phyloP scores from a whole-genome alignment of 35 echinoderm and acorn worm species.

The Ophioderma brevispina region DNA sequence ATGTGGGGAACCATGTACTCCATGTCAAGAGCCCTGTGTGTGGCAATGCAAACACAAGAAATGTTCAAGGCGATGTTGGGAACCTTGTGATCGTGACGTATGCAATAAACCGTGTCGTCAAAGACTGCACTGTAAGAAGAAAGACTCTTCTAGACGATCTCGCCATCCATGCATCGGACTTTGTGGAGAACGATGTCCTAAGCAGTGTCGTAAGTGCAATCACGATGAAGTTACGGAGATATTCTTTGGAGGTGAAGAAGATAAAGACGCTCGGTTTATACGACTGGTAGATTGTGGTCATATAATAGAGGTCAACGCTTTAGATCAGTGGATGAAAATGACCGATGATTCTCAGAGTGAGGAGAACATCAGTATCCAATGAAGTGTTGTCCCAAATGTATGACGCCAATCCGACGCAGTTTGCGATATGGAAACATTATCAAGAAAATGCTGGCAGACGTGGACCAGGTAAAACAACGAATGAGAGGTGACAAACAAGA shows the following conservation, averaged over 20 bases:
- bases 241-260: slow-evolving; percentile 77
- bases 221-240: slow-evolving; percentile 47
- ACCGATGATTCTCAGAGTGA: slow-evolving; percentile 9
- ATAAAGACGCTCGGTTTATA: slow-evolving; percentile 56
- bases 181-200: slow-evolving; percentile 84
- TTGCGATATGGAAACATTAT: slow-evolving; percentile 55
- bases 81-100: slow-evolving; percentile 12
- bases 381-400: slow-evolving; percentile 56
- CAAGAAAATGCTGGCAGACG: slow-evolving; percentile 30
- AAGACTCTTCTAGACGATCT: slow-evolving; percentile 37
- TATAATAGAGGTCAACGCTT: slow-evolving; percentile 44
- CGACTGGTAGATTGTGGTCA: slow-evolving; percentile 76
- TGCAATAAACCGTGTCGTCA: slow-evolving; percentile 59
- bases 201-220: slow-evolving; percentile 52
- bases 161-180: slow-evolving; percentile 67
- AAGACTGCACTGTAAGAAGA: slow-evolving; percentile 9
- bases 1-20: background rate
- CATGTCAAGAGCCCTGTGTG: background rate
- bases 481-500: slow-evolving; percentile 24
- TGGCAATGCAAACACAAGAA: slow-evolving; percentile 9
- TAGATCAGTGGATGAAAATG: slow-evolving; percentile 79
- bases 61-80: slow-evolving; percentile 53
- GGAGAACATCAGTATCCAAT: background rate
- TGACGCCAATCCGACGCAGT: slow-evolving; percentile 48
- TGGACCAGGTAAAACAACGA: slow-evolving; percentile 36